Base-by-base conservation (phyloP, 2,113 vertebrate genomes). In the Leptocoma aspasia region DNA sequence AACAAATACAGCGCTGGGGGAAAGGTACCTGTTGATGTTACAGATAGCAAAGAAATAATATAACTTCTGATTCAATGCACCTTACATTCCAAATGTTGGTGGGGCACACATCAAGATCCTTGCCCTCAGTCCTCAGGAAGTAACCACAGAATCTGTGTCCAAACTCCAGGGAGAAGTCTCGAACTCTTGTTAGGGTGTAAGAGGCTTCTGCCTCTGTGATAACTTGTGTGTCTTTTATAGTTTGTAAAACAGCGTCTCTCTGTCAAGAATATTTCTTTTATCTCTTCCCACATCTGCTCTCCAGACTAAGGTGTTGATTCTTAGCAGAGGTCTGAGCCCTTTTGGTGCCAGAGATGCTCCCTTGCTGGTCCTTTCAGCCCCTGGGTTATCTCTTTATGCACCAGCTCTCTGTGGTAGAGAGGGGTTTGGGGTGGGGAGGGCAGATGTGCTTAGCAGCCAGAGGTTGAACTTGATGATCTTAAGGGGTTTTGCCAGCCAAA, bases 361-460 rank as follows among this genome's bases (percentile, higher is more conserved):
- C 6, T 41, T 27, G 30, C 37, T n/a, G 30, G 13, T 10, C 35
- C 23, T 42, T 52, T 22, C 3, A 63, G 47, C 37, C n/a, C 75
- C 50, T 15, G 31, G 37, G 14, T 13, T 52, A 0, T 63, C 30
- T 42, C 37, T 13, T 22, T 13, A 6, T 42, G 37, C 7, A 6
- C 60, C 45, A 33, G 0, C 28, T 15, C 1, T 33, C 47, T 13
- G 28, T 31, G 35, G 8, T 5, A 3, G 26, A 10, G 37, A 6
- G 42, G 5, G 6, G 0, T 12, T 39, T 9, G 39, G 39, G 9
- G 9, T 9, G 39, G 39, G 39, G 39, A 39, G 39, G 39, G 12
- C 12, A 12, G 39, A 39, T 39, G 39, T 39, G 39, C 39, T 39
- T 8, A 5, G 24, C 8, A 3, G 26, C 0, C 56, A 24, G 26